phyloP scores from a whole-genome alignment of 2,113 vertebrate species.

The Origma solitaria region DNA sequence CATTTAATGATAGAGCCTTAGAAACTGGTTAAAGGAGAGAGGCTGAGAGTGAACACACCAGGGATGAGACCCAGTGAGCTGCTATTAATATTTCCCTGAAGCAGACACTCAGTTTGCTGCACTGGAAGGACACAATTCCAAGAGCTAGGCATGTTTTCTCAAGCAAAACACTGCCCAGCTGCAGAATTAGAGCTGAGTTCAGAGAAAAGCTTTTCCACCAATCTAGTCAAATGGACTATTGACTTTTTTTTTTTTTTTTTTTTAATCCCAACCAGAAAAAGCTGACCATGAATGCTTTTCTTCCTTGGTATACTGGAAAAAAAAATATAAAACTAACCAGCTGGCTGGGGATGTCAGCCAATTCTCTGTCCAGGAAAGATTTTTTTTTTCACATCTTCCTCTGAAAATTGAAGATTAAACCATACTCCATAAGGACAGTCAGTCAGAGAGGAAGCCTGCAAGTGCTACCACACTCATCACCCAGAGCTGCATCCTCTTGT shows the following conservation, averaged over 20 bases:
- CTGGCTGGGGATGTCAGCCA: background rate
- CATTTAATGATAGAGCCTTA: slow-evolving; percentile 30
- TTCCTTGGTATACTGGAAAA: background rate
- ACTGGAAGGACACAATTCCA: background rate
- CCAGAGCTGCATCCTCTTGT: background rate
- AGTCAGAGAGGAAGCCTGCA: slow-evolving; percentile 8
- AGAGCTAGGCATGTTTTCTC: background rate
- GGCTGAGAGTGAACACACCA: background rate
- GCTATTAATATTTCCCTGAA: background rate
- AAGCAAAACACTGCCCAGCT: background rate
- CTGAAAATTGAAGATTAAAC: background rate
- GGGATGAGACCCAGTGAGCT: background rate
- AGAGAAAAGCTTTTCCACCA: background rate
- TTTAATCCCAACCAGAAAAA: background rate
- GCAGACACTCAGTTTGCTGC: background rate
- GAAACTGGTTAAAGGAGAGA: background rate
- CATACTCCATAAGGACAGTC: slow-evolving; percentile 9
- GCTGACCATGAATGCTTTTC: background rate
- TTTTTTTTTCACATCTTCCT: background rate
- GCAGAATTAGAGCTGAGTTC: background rate
- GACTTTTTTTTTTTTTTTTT: background rate
- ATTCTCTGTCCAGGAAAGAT: background rate
- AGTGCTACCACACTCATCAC: background rate
- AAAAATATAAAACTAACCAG: background rate
- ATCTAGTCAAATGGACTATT: background rate